A percentile compares a stretch with the other conserved stretches of the same genome.
These are phyloP conservation scores for Gadus chalcogrammus DNA, from an alignment of 2,113 vertebrate species.

Conservation along the genomic window DNA sequence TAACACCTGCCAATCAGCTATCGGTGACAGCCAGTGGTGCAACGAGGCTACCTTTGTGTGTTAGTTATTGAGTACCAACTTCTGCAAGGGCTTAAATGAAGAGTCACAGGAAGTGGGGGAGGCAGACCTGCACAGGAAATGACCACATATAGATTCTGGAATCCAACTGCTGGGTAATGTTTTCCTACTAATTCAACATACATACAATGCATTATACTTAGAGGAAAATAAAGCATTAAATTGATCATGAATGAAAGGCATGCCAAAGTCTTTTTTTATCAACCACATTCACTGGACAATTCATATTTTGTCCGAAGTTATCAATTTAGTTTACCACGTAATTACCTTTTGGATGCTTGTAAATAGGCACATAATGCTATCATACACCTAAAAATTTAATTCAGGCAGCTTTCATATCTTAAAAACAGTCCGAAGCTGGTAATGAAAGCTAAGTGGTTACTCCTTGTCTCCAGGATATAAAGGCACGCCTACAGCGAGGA, in stretches of 20 bases:
- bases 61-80: constrained; percentile 64
- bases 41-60: constrained; percentile 81
- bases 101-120: constrained; percentile 81
- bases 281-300: too few relatives aligned
- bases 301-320: constrained; percentile 1
- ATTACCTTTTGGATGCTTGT: constrained; percentile 21
- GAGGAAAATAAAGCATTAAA: constrained; percentile 7
- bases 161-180: constrained; percentile 73
- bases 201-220: constrained; percentile 18
- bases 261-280: not conserved
- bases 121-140: constrained; percentile 67
- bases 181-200: constrained; percentile 57
- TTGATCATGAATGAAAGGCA: constrained; percentile 24
- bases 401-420: constrained; percentile 27
- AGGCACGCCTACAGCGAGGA: constrained; percentile 11
- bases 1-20: constrained; percentile 75
- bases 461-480: constrained; percentile 24
- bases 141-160: constrained; percentile 78
- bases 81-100: constrained; percentile 79
- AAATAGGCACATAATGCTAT: constrained; percentile 26
- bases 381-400: constrained; percentile 12
- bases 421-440: constrained; percentile 21
- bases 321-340: constrained; percentile 29
- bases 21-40: constrained; percentile 61
- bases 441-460: constrained; percentile 20